These are phyloP conservation scores for Temnothorax nylanderi DNA, from an alignment of 1,140 invertebrate species.

Conservation along the genomic window DNA sequence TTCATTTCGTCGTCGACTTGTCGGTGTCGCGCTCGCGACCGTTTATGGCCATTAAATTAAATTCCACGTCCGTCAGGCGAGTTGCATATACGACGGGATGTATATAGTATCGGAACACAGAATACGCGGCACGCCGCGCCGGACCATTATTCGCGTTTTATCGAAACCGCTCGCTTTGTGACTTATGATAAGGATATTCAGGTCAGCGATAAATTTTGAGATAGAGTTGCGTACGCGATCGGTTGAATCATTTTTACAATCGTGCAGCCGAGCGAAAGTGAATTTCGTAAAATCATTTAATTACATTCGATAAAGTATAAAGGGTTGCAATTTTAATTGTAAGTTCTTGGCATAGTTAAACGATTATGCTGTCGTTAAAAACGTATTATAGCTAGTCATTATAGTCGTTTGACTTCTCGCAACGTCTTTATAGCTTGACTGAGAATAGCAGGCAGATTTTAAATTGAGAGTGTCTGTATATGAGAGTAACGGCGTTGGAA, in stretches of 20 bases:
- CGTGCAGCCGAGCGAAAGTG: not conserved
- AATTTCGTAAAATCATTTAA: not conserved
- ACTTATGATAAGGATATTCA: not conserved
- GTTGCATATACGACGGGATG: not conserved
- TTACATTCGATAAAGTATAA: not conserved
- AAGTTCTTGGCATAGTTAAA: not conserved
- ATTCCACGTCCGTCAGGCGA: slow-evolving; percentile 69
- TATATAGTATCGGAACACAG: slow-evolving; percentile 2
- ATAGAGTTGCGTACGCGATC: not conserved
- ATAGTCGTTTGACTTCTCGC: not conserved
- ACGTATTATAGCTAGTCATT: not conserved
- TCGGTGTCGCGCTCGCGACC: slow-evolving; percentile 60
- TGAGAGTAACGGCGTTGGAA: not conserved
- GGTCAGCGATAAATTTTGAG: not conserved
- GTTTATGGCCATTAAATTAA: slow-evolving; percentile 76
- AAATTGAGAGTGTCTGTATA: not conserved
- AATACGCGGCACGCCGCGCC: slow-evolving; percentile 24
- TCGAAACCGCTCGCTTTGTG: slow-evolving; percentile 21
- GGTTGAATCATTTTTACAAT: not conserved
- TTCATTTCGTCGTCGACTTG: slow-evolving; percentile 68
- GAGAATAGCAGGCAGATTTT: not conserved
- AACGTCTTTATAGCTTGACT: not conserved
- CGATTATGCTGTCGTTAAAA: not conserved
- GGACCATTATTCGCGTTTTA: slow-evolving; percentile 55
- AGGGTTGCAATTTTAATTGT: not conserved